Percentiles rank a stretch among this genome's conserved stretches.
Conservation (phyloP, 2,888 invertebrate genomes). For the Trachelus tabidus region DNA sequence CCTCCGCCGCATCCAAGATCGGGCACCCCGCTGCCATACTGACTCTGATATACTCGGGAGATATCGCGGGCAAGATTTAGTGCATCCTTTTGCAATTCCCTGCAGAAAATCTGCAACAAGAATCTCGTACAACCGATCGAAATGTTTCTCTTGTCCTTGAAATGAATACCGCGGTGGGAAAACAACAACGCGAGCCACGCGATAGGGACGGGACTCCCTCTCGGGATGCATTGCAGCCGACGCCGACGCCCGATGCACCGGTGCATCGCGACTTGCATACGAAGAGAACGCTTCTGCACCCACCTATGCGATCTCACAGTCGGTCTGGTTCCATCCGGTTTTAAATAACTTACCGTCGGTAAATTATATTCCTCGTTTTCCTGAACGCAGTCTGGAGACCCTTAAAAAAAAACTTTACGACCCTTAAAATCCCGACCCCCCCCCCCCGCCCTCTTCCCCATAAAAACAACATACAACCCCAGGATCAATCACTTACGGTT, state of each 20-base stretch:
- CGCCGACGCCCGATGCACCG: constrained; percentile 1
- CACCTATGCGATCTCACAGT: too few species aligned
- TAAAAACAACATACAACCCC: too few species aligned
- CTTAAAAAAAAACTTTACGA: too few species aligned
- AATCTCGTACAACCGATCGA: constrained; percentile 63
- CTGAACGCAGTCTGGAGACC: too few species aligned
- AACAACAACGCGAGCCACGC: constrained; percentile 48
- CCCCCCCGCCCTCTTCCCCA: too few species aligned
- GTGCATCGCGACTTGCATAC: constrained; percentile 10
- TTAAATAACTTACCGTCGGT: too few species aligned
- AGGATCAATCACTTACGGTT: too few species aligned
- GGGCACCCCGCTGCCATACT: constrained; percentile 64
- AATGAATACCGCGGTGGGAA: constrained; percentile 59
- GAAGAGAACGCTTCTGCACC: constrained; percentile 11
- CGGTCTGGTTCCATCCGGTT: too few species aligned
- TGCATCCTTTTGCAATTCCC: constrained; percentile 52
- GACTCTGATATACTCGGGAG: constrained; percentile 63
- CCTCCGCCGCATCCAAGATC: constrained; percentile 31
- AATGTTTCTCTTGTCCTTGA: constrained; percentile 63
- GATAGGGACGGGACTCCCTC: constrained; percentile 26
- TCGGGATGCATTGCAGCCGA: constrained; percentile 5
- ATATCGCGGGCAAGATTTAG: constrained; percentile 63
- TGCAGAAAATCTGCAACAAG: constrained; percentile 56
- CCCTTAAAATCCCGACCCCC: too few species aligned
- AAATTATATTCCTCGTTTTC: too few species aligned